Base-by-base conservation (phyloP, 2,888 invertebrate genomes). In the Eristalis arbustorum region DNA sequence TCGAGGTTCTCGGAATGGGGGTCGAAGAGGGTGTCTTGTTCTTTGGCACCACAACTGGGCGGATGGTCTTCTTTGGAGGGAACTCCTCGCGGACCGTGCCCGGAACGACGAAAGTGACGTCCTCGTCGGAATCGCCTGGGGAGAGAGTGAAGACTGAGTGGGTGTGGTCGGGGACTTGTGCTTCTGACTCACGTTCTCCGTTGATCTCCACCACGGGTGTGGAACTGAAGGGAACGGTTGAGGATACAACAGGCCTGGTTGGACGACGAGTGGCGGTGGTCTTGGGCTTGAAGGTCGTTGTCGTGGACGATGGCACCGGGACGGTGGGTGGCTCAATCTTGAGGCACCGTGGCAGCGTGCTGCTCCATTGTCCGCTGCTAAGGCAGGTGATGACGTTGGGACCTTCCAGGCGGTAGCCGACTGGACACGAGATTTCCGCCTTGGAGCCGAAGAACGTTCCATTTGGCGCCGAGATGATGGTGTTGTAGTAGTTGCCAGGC, bases 351-450 rank as follows among this genome's bases (percentile, higher is more conserved):
- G 98, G 98, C 64, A 96, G 93, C 0, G 95, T 93, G 72, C 95
- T 95, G 91, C 98, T 97, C 94, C 97, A 98, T 81, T 95, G 94
- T 0, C 98, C 98, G 66, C 94, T 95, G 13, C 96, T 94, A 72
- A 96, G 93, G 89, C 98, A 98, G 28, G 94, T 94, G 40, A 97
- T 93, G 67, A 94, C 93, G 18, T 94, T 93, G 1, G 95, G 93
- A 25, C 98, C 98, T 25, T 94, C 93, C 74, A 98, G 92, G 82
- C 93, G 94, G 91, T 94, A 96, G 0, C 96, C 96, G 18, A 94
- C 93, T 1, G 95, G 94, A 90, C 98, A 98, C 6, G 94, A 93
- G 91, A 97, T 97, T 90, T 96, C 96, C 0, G 97, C 96, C 57
- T 95, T 94, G 0, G 97, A 95, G 57, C 97, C 97, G 89, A 95